Base-by-base conservation (phyloP, 2,888 invertebrate genomes). In the Cerceris ruficornis region DNA sequence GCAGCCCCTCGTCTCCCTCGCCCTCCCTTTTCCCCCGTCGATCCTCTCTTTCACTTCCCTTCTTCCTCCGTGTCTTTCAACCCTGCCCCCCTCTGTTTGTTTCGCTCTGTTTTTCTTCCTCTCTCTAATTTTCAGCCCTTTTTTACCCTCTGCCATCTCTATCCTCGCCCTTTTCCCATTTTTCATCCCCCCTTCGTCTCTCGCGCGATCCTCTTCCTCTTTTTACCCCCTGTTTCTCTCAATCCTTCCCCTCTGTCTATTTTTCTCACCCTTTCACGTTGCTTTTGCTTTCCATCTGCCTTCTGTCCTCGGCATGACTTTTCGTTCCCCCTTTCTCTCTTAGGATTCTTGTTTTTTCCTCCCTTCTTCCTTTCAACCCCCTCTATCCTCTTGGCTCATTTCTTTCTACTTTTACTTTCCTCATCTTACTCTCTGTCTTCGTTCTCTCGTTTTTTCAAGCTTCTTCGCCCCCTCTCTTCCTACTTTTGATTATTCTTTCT, bases 1-100 rank as follows among this genome's bases (percentile, higher is more conserved):
- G 85, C 86, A 81, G 77, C 78, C 74, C 73, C 73, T 60, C 65
- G n/a, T 39, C 17, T 14, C 15, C n/a, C 52, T 58, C 66, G 11
- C 17, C n/a, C 39, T 7, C 52, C 14, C 13, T 55, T n/a, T 41
- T 49, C n/a, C 50, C 39, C 17, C 49, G 50, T 49, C 13, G 64
- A 17, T 6, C 46, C 57, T 43, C 14, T 39, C 7, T 11, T 49
- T 6, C 11, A 14, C 6, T 14, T 43, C 13, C 14, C 14, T 41
- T n/a, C n/a, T 11, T 42, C 50, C 58, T 17, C 42, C 66, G 43
- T 59, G 42, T 62, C 14, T 42, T 50, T 14, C 14, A 15, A 50
- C 7, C n/a, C 46, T 17, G 49, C 39, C 39, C 15, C 61, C 52
- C 43, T 49, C 65, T 61, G 64, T 39, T 58, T 65, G n/a, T 55